A percentile compares a stretch with the other conserved stretches of the same genome.
phyloP scores from a whole-genome alignment of 2,888 invertebrate species.

The Sinopyrophorus schimmeli region DNA sequence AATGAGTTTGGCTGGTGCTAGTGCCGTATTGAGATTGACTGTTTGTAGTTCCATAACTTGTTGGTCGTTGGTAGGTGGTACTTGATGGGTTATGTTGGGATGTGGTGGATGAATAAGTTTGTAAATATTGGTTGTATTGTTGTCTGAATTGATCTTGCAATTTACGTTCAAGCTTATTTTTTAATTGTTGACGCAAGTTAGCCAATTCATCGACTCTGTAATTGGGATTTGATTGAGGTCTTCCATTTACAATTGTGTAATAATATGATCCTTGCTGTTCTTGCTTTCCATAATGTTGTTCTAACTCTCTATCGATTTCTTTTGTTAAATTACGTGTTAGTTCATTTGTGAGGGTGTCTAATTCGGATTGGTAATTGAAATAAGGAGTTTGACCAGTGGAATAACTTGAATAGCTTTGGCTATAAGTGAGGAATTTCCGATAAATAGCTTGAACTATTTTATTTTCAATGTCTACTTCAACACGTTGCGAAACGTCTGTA shows the following conservation, averaged over 20 bases:
- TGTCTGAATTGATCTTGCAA: slow-evolving; percentile 33
- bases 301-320: slow-evolving; percentile 45
- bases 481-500: slow-evolving; percentile 45
- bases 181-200: slow-evolving; percentile 46
- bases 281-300: slow-evolving; percentile 48
- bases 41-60: no score
- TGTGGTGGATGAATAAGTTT: slow-evolving; percentile 4
- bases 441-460: slow-evolving; percentile 44
- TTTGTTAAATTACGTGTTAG: slow-evolving; percentile 47
- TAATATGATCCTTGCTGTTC: slow-evolving; percentile 43
- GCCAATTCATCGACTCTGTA: slow-evolving; percentile 48
- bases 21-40: no score
- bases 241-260: slow-evolving; percentile 36
- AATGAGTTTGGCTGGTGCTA: not conserved
- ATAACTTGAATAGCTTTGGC: slow-evolving; percentile 28
- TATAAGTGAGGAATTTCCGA: slow-evolving; percentile 39
- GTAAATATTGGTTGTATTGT: slow-evolving; percentile 31
- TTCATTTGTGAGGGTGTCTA: slow-evolving; percentile 46
- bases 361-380: slow-evolving; percentile 41
- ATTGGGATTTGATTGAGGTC: slow-evolving; percentile 43
- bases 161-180: slow-evolving; percentile 47
- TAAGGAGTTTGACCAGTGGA: not conserved
- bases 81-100: not conserved
- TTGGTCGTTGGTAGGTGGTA: slow-evolving; percentile 1
- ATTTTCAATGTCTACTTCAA: slow-evolving; percentile 46